These are phyloP conservation scores for Barbus barbus DNA, from an alignment of 2,113 vertebrate genomes.

Conservation along the genomic window DNA sequence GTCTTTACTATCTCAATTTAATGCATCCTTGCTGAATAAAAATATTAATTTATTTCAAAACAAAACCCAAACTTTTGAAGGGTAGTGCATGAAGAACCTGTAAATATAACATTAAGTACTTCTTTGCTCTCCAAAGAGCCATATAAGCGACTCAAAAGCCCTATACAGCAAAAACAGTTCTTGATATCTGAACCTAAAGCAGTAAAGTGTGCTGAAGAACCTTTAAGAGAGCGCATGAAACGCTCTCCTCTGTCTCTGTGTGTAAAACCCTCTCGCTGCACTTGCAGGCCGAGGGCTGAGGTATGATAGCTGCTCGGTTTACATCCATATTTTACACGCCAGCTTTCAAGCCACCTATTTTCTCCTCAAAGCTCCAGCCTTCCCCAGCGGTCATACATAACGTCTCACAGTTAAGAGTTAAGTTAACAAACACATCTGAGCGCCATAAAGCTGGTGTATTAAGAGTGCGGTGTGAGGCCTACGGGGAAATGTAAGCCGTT, in stretches of 20 bases:
- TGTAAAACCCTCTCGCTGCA: not conserved
- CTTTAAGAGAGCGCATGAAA: not conserved
- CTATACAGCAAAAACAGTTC: not conserved
- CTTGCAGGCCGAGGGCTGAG: not conserved
- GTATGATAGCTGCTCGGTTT: not conserved
- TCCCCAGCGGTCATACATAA: conserved; percentile 21
- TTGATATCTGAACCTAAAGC: not conserved
- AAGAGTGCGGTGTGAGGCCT: conserved; percentile 23
- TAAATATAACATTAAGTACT: not conserved
- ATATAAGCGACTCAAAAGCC: not conserved
- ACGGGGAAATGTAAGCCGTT: conserved; percentile 46
- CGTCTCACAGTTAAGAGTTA: conserved; percentile 34
- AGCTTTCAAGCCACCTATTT: conserved; percentile 17
- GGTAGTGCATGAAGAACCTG: not conserved
- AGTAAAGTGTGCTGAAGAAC: not conserved
- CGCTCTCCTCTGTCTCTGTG: not conserved
- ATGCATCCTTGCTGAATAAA: not conserved
- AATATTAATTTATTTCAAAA: not conserved
- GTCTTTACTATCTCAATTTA: not conserved
- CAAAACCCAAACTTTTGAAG: not conserved
- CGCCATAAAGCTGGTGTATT: conserved; percentile 25
- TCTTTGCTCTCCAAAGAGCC: not conserved
- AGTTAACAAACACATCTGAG: conserved; percentile 47
- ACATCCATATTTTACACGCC: conserved; percentile 30
- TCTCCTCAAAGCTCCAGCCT: conserved; percentile 7